phyloP scores from a whole-genome alignment of 2,113 vertebrate species.

The Cyprinodon brontotheroides region DNA sequence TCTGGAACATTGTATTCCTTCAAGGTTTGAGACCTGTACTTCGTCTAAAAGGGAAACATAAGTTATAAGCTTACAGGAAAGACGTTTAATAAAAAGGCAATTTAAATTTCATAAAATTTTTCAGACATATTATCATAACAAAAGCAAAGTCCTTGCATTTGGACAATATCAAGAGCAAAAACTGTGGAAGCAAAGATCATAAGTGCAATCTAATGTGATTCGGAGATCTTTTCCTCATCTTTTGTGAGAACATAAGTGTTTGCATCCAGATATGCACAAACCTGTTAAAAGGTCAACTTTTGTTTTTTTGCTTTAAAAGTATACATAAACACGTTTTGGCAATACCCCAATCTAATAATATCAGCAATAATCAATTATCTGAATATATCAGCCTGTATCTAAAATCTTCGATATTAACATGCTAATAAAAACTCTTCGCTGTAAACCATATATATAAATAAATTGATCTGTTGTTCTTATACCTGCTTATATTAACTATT shows the following conservation, averaged over 20 bases:
- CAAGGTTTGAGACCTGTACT: background rate
- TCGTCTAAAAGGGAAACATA: background rate
- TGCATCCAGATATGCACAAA: too few relatives aligned
- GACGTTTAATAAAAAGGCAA: background rate
- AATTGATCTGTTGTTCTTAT: too few relatives aligned
- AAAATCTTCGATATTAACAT: too few relatives aligned
- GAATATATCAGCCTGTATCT: too few relatives aligned
- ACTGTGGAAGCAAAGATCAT: background rate
- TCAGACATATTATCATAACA: background rate
- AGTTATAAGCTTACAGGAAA: background rate
- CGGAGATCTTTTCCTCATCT: too few relatives aligned
- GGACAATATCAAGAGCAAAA: background rate
- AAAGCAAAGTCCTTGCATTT: background rate
- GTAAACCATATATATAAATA: too few relatives aligned
- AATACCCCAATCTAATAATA: too few relatives aligned
- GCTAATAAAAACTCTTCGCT: too few relatives aligned
- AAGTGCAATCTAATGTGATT: background rate
- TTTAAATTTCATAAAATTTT: background rate
- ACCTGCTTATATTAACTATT: too few relatives aligned
- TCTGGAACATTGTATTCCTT: background rate
- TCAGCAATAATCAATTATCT: too few relatives aligned
- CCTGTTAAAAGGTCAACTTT: background rate
- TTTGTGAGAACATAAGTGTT: too few relatives aligned
- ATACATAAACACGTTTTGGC: background rate
- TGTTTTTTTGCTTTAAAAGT: background rate